Evolutionary conservation across 23 tunicate genomes (phyloP), one percentile per base, ranked within the genome.

Genomic region (Ciona savignyi): DNA sequence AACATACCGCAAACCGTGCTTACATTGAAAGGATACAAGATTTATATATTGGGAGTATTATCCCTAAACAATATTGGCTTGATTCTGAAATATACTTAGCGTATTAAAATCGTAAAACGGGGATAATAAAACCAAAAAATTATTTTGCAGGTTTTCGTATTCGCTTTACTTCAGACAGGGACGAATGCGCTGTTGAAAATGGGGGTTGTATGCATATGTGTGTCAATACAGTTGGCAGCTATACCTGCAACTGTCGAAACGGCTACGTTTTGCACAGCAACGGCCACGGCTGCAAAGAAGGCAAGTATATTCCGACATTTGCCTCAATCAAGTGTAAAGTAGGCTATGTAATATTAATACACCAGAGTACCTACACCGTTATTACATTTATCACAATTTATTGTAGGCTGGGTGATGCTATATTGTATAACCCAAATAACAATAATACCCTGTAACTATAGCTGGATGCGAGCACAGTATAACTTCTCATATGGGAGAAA

Each of bases 171-270:
- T 79, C 83, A 27, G 99, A 94, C 77, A 78, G 82, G 51, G 95
- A 94, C 82, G 99, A 94, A 76, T 94, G 99, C 42, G 68, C 90
- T 9, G 76, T 62, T 3, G 62, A 66, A 27, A 87, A 88, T 65
- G 99, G 99, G 2, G 90, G 99, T 26, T 94, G 99, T 67, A 80
- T 86, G 80, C 99, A 94, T 32, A 75, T 70, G 26, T 94, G 99
- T 65, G 71, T 70, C 31, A 94, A 94, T 78, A 74, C 83, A 6
- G 78, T 87, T 4, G 99, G 99, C 29, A 87, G 90, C 61, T 94
- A 72, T 56, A 65, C 72, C n/a, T 94, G 99, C 69, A 23, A 72
- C 9, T 94, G 99, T 67, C 34, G 83, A 60, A 80, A 83, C 42
- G 99, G 99, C 2, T 94, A 51, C 61, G 77, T 83, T 23, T 76